Evolutionary conservation across 1,140 invertebrate genomes (phyloP).

Genomic region (Drosophila bipectinata): DNA sequence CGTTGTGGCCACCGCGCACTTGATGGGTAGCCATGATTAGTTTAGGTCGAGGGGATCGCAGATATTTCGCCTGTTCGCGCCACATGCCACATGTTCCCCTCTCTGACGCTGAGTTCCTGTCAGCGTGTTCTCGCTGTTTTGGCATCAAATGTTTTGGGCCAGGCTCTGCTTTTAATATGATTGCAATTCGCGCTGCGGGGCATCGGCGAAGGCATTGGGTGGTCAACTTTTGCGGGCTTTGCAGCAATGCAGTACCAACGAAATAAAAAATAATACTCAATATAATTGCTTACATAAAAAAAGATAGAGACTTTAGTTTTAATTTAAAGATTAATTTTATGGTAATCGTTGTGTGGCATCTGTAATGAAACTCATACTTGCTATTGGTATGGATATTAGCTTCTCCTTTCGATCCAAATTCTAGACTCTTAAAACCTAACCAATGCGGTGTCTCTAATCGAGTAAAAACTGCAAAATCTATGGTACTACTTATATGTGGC

Average conservation of each 20-base stretch:
- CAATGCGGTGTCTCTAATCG: conserved; percentile 17
- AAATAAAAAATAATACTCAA: not conserved
- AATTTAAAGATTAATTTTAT: not conserved
- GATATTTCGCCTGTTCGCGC: conserved; percentile 28
- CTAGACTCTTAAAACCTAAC: not conserved
- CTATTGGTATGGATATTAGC: not conserved
- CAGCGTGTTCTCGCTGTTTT: conserved; percentile 12
- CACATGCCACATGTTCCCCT: conserved; percentile 37
- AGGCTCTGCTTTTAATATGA: conserved; percentile 71
- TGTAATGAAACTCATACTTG: not conserved
- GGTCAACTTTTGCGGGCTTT: conserved; percentile 50
- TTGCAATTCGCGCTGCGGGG: conserved; percentile 62
- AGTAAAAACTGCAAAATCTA: conserved; percentile 14
- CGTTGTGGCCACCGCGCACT: conserved; percentile 13
- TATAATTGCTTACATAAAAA: not conserved
- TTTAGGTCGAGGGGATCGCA: conserved; percentile 37
- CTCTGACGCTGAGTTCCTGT: conserved; percentile 15
- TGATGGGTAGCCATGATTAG: conserved; percentile 60
- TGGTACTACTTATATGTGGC: not conserved
- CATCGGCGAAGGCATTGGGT: conserved; percentile 19
- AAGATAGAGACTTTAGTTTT: not conserved
- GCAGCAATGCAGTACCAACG: conserved; percentile 13
- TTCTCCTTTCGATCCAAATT: too few relatives aligned
- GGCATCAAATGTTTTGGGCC: conserved; percentile 45
- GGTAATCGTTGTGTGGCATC: not conserved